A percentile compares a stretch with the other conserved stretches of the same genome.
Conservation (phyloP, 2,113 vertebrate genomes). For the Haliaeetus leucogaster region DNA sequence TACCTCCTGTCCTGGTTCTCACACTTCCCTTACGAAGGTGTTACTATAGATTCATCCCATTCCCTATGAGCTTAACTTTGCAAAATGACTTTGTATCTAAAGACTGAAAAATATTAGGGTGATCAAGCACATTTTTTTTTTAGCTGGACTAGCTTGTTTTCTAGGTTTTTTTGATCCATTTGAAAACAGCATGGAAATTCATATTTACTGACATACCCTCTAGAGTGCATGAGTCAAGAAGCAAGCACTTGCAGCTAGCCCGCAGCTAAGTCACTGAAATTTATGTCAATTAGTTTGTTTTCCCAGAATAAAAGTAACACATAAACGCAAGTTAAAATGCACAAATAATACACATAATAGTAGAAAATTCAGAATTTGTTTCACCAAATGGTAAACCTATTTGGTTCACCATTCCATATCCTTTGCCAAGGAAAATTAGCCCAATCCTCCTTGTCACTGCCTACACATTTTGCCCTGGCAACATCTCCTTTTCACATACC, state of each 20-base stretch:
- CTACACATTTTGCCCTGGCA: neutral
- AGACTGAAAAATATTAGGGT: neutral
- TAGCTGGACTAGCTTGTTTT: neutral
- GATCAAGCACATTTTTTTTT: neutral
- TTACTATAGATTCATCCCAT: neutral
- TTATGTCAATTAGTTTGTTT: neutral
- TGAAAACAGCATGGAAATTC: neutral
- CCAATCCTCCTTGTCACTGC: neutral
- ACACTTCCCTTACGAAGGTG: neutral
- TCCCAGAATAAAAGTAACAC: neutral
- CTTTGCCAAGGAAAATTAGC: neutral
- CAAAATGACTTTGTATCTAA: neutral
- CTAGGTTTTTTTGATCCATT: neutral
- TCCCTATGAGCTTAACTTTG: neutral
- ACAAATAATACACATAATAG: neutral
- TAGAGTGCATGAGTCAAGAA: neutral
- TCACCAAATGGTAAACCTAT: neutral
- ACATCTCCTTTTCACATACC: neutral
- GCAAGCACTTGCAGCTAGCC: neutral
- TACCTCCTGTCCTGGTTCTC: neutral
- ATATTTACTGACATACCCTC: neutral
- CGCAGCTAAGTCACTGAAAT: neutral
- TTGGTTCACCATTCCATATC: neutral
- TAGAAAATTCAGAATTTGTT: neutral
- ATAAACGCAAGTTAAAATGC: neutral